Base-by-base conservation (phyloP, 2,797 vertebrate genomes). In the Chrysocyon brachyurus region DNA sequence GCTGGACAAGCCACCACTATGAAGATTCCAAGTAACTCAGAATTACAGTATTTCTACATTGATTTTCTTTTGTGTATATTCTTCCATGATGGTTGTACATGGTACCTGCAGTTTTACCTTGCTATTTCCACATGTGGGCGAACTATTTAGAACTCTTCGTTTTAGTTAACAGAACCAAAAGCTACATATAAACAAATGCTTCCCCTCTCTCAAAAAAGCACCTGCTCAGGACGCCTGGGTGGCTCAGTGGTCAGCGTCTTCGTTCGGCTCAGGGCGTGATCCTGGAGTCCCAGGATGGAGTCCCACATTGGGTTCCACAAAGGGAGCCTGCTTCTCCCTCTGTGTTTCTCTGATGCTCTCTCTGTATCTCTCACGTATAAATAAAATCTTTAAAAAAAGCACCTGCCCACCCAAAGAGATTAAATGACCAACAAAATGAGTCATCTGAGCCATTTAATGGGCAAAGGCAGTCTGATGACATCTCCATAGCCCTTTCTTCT, bases 391-490 rank as follows among this genome's bases (percentile, higher is more conserved):
- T 46, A 7, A 46, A 88, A 56, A 87, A 11, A 36, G 36, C 36
- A 93, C 31, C n/a, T 78, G 70, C n/a, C 40, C 49, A 68, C 66
- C 28, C 52, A 84, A 73, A 84, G 4, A 88, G 49, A 66, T 81
- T 33, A 91, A 91, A 91, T 63, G 59, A 88, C 21, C 56, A 83
- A 95, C 1, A 66, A 88, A 87, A 87, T 93, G 70, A 87, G 83
- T 56, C 36, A 77, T 70, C 61, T 90, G 57, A 77, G 57, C n/a
- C 8, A 12, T 70, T 28, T 77, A 87, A 63, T 56, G 72, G 17
- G 64, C 72, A 73, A 75, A 82, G 87, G 28, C 61, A 83, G 33
- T 82, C 68, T 68, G 40, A 73, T 68, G 59, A 77, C 46, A 75
- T 56, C 52, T 85, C 33, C 17, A 52, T 63, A 70, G 0, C 46